These are phyloP conservation scores for Gonocerus acuteangulatus DNA, from an alignment of 2,888 invertebrate genomes.

Conservation along the genomic window DNA sequence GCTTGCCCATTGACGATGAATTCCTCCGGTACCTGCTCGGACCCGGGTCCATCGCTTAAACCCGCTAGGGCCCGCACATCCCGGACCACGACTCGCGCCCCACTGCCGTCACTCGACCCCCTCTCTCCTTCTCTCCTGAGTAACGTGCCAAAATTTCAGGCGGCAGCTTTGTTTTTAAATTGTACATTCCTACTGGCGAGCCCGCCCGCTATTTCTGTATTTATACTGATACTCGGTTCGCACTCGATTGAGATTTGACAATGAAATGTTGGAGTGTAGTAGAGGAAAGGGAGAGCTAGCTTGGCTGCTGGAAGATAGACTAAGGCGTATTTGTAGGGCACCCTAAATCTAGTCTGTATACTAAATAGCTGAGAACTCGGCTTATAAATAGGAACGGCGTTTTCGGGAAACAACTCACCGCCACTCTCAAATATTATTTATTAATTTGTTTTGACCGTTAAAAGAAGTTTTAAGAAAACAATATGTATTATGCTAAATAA, in stretches of 20 bases:
- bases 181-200: slow-evolving; percentile 30
- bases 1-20: slow-evolving; percentile 22
- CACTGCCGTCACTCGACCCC: slow-evolving; percentile 19
- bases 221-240: slow-evolving; percentile 7
- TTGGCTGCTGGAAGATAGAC: too few relatives aligned
- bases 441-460: too few relatives aligned
- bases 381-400: slow-evolving; percentile 18
- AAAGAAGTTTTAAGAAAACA: too few relatives aligned
- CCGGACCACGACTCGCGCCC: slow-evolving; percentile 15
- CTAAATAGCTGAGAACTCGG: slow-evolving; percentile 13
- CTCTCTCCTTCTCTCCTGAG: slow-evolving; percentile 13
- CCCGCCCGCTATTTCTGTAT: slow-evolving; percentile 23
- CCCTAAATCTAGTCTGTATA: slow-evolving; percentile 26
- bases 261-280: neutral
- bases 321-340: neutral
- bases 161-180: slow-evolving; percentile 32
- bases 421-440: neutral
- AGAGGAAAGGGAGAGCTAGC: neutral
- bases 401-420: slow-evolving; percentile 20
- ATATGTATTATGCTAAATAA: too few relatives aligned
- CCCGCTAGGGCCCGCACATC: slow-evolving; percentile 20
- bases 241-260: neutral
- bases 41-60: slow-evolving; percentile 21
- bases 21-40: slow-evolving; percentile 13
- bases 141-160: slow-evolving; percentile 26